These are phyloP conservation scores for Limnothrissa miodon DNA, from an alignment of 2,113 vertebrate species.

Conservation along the genomic window DNA sequence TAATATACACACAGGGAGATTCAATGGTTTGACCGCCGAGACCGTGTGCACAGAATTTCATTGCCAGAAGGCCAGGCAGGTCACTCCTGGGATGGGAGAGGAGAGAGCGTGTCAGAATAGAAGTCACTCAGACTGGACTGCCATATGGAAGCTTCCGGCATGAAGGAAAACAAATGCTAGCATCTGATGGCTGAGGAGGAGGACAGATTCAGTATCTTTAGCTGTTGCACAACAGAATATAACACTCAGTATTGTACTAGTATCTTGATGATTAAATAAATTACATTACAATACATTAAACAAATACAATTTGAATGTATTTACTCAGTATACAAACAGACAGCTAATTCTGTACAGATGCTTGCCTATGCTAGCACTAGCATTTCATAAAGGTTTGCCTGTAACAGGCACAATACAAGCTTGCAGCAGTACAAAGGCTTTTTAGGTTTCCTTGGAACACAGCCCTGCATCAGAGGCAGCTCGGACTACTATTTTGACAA, in stretches of 20 bases:
- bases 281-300: neutral
- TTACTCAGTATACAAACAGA: neutral
- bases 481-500: conserved; percentile 96
- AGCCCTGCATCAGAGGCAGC: conserved; percentile 78
- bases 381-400: neutral
- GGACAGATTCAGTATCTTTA: neutral
- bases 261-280: neutral
- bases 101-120: conserved; percentile 77
- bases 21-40: conserved; percentile 84
- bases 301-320: neutral
- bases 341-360: neutral
- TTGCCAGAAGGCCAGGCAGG: conserved; percentile 83
- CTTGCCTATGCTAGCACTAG: neutral
- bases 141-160: neutral
- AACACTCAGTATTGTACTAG: neutral
- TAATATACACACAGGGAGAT: conserved; percentile 95
- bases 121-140: conserved; percentile 65
- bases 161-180: neutral
- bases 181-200: neutral
- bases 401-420: neutral
- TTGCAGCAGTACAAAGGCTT: neutral
- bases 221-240: neutral
- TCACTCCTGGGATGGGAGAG: conserved; percentile 70
- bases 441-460: conserved; percentile 61
- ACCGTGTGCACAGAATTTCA: conserved; percentile 85